Percentiles rank a stretch among this genome's conserved stretches.
These are phyloP conservation scores for Zonitis immaculata DNA, from an alignment of 2,888 invertebrate genomes.

Conservation along the genomic window DNA sequence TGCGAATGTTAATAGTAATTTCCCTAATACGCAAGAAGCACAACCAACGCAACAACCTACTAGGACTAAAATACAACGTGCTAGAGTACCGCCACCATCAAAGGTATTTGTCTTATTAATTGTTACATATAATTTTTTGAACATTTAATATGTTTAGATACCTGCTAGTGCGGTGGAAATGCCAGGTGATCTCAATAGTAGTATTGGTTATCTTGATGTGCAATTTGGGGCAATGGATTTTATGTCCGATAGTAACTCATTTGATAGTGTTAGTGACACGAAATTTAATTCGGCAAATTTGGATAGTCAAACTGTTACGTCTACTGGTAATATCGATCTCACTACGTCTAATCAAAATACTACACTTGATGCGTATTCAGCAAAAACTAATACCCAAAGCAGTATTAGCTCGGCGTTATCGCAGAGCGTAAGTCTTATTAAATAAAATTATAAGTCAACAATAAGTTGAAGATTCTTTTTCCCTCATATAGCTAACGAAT, in stretches of 20 bases:
- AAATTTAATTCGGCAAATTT: constrained; percentile 45
- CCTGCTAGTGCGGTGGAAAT: constrained; percentile 93
- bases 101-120: constrained; percentile 57
- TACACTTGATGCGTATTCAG: constrained; percentile 49
- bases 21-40: constrained; percentile 21
- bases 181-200: constrained; percentile 82
- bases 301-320: constrained; percentile 38
- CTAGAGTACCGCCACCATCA: constrained; percentile 77
- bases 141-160: constrained; percentile 57
- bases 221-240: constrained; percentile 90
- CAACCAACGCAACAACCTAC: constrained; percentile 45
- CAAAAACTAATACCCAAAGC: constrained; percentile 44
- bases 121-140: background rate
- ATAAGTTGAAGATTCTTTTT: constrained; percentile 10
- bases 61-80: constrained; percentile 62
- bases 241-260: constrained; percentile 54
- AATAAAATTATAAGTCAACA: background rate
- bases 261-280: constrained; percentile 47
- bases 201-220: constrained; percentile 77
- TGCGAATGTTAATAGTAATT: constrained; percentile 26
- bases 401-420: constrained; percentile 48
- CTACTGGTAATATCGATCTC: constrained; percentile 38
- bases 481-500: constrained; percentile 45
- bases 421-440: constrained; percentile 40
- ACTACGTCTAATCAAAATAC: constrained; percentile 50